Base-by-base conservation (phyloP, 2,888 invertebrate genomes). In the Pristionchus mayeri region DNA sequence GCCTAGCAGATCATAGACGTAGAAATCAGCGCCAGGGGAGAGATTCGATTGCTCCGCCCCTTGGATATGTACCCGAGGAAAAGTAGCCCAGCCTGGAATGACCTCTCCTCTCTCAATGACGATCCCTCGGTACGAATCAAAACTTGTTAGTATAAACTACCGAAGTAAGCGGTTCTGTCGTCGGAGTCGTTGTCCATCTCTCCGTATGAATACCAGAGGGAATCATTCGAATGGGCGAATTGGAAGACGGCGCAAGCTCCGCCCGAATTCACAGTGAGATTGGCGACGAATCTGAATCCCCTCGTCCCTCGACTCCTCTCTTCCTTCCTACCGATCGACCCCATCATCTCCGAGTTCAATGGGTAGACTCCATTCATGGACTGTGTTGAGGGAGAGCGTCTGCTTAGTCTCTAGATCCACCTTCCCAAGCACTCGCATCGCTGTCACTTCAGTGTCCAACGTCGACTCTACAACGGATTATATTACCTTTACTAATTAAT, bases 161-260 rank as follows among this genome's bases (percentile, higher is more conserved):
- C 76, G 48, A 16, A 78, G 40, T 48, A 48, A 11, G 27, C 50
- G 34, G 11, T 78, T 40, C 76, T 27, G 6, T 21, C 30, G 7
- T 48, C 50, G 13, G 76, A 50, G 24, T 78, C 76, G 2, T n/a
- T 48, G 21, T 78, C 48, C 76, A 78, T 78, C 13, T 27, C 50
- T 50, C 76, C 76, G 30, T 78, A 78, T n/a, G 76, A 78, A 40
- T 78, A 78, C 76, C 76, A 78, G 16, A 78, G 50, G 0, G 76
- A 78, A 50, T 78, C 76, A 21, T 16, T 0, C 0, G 50, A 50
- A 24, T 78, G 50, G 27, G 76, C 30, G 50, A 40, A 78, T 18
- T 50, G 76, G 50, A 40, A 78, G 18, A 78, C 30, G 11, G 40
- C 76, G 48, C 76, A 78, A 4, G 27, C 76, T 13, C 76, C 76